Percentiles rank a stretch among this genome's conserved stretches.
Evolutionary conservation across 2,113 vertebrate species (phyloP).

Genomic region (Actinemys pallida): DNA sequence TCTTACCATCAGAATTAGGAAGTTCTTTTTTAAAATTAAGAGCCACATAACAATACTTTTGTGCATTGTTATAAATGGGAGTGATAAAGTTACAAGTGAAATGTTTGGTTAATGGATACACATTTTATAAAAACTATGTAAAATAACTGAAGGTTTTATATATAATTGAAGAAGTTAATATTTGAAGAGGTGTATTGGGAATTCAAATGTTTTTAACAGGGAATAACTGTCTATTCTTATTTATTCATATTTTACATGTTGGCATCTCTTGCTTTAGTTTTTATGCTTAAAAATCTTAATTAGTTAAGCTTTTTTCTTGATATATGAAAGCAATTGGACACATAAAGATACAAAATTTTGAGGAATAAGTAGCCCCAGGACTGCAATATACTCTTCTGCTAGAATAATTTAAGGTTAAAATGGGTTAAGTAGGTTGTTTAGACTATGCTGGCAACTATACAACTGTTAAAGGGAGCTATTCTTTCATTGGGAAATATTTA

Average conservation of each 20-base stretch:
- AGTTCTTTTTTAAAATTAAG: neutral
- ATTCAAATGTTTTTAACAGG: neutral
- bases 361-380: neutral
- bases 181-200: constrained; percentile 11
- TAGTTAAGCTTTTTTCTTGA: neutral
- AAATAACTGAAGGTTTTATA: neutral
- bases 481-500: neutral
- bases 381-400: neutral
- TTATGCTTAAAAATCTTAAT: neutral
- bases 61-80: neutral
- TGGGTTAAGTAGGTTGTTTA: neutral
- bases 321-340: accelerated
- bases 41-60: neutral
- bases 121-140: neutral
- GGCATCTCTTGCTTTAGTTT: neutral
- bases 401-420: neutral
- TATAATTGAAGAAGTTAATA: constrained; percentile 50
- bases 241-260: neutral
- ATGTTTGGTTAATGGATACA: constrained; percentile 29
- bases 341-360: neutral
- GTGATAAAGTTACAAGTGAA: neutral
- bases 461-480: neutral
- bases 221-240: neutral
- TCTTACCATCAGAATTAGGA: neutral
- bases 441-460: neutral